phyloP scores from a whole-genome alignment of 2,113 vertebrate species.

The Mungos mungo region DNA sequence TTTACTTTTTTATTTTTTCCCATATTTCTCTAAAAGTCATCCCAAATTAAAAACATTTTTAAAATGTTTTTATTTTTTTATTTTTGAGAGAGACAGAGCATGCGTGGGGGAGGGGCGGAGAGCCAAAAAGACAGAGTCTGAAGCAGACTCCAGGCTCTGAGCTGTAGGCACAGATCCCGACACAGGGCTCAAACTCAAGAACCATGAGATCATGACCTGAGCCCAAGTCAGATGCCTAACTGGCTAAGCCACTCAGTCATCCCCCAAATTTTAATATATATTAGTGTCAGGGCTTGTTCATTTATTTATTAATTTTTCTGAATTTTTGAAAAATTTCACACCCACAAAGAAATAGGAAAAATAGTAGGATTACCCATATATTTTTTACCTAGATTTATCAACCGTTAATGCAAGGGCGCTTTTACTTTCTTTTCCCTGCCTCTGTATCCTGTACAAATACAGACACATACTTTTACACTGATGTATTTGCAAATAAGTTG shows the following conservation, averaged over 20 bases:
- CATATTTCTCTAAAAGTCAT: background rate
- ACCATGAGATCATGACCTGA: no score
- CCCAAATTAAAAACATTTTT: background rate
- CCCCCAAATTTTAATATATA: background rate
- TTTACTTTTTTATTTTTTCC: background rate
- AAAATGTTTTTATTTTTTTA: no score
- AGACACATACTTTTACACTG: background rate
- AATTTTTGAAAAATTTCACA: conserved; percentile 1
- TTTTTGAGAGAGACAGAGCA: no score
- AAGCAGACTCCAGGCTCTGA: no score
- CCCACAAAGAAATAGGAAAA: background rate
- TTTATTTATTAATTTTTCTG: background rate
- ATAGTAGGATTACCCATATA: background rate
- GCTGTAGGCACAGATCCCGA: no score
- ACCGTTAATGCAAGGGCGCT: background rate
- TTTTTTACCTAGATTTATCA: background rate
- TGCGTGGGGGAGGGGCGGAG: no score
- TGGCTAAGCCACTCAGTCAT: no score
- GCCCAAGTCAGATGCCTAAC: no score
- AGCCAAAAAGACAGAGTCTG: no score
- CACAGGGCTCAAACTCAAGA: no score
- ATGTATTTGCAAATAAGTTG: background rate
- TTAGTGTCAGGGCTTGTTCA: background rate
- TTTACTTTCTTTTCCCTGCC: background rate
- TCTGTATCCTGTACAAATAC: background rate